A percentile compares a stretch with the other conserved stretches of the same genome.
Evolutionary conservation across 2,113 vertebrate genomes (phyloP).

Genomic region (Lycaon pictus): DNA sequence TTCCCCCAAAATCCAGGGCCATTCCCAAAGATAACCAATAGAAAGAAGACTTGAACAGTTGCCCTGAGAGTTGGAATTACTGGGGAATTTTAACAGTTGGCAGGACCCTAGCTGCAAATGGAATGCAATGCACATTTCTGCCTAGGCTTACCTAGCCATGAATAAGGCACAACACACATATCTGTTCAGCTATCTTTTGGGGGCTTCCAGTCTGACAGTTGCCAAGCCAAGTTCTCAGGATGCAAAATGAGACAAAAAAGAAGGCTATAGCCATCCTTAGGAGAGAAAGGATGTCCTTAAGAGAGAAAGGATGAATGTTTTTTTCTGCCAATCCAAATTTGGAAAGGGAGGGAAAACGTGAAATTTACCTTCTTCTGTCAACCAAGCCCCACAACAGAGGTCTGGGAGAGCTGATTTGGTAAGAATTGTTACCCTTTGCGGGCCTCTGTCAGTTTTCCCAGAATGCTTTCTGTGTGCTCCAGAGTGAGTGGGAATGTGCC

Average conservation of each 20-base stretch:
- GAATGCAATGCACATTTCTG: neutral
- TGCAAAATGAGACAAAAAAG: neutral
- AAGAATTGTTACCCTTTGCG: neutral
- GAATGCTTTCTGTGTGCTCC: neutral
- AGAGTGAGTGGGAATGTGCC: neutral
- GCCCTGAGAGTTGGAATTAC: neutral
- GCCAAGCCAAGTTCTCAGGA: neutral
- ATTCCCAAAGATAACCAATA: neutral
- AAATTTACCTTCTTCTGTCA: neutral
- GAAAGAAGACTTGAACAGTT: neutral
- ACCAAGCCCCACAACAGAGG: neutral
- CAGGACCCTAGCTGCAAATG: neutral
- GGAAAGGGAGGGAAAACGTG: neutral
- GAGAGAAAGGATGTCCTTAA: neutral
- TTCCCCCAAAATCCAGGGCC: neutral
- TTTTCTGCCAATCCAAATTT: neutral
- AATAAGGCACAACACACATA: neutral
- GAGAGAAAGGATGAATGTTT: neutral
- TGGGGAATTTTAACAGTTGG: neutral
- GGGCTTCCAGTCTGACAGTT: neutral
- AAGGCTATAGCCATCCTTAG: neutral
- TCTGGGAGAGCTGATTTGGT: neutral
- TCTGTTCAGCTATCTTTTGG: neutral
- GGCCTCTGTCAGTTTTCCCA: neutral
- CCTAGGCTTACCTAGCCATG: neutral